Base-by-base conservation (phyloP, 1,140 invertebrate species). In the Drosophila saltans region DNA sequence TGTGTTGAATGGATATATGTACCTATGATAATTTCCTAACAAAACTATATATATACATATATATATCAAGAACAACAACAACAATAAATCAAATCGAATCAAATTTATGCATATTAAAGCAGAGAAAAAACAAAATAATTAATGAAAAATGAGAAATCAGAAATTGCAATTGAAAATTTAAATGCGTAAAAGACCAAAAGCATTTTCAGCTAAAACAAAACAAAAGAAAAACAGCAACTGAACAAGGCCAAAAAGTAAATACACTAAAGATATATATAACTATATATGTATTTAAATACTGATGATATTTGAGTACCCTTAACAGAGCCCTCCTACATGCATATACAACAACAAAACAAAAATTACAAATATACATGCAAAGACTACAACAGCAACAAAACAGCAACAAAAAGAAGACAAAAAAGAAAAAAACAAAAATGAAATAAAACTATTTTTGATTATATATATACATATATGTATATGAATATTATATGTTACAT, bases 141-240 rank as follows among this genome's bases (percentile, higher is more conserved):
- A 26, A 60, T 52, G 3, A 45, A 75, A 6, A 45, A 74, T 52
- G 5, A 52, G 10, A 52, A 52, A 52, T 26, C 45, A 41, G 28
- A 72, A 21, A 40, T 39, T 45, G 3, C 7, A 55, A 61, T 39
- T 11, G 26, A 21, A 36, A 36, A 6, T 7, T 36, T 36, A 57
- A 72, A 83, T 83, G 80, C 75, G 61, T 45, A 81, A 64, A 67
- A 89, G 80, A 88, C 83, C 83, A 88, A 86, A 73, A 48, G 83
- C 80, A 86, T 88, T 80, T 80, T 59, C 67, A 61, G 82, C 58
- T 28, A 62, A 30, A 30, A 30, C 2, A 30, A 30, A 30, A 30
- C 2, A 30, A 30, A 2, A 30, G 4, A 58, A 60, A 57, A 59
- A 67, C 55, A 36, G 33, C 6, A 45, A 60, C 57, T 74, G 57